Evolutionary conservation across 2,888 invertebrate genomes (phyloP), one percentile per base, ranked within the genome.

Genomic region (Acanthococcus lagerstroemiae): DNA sequence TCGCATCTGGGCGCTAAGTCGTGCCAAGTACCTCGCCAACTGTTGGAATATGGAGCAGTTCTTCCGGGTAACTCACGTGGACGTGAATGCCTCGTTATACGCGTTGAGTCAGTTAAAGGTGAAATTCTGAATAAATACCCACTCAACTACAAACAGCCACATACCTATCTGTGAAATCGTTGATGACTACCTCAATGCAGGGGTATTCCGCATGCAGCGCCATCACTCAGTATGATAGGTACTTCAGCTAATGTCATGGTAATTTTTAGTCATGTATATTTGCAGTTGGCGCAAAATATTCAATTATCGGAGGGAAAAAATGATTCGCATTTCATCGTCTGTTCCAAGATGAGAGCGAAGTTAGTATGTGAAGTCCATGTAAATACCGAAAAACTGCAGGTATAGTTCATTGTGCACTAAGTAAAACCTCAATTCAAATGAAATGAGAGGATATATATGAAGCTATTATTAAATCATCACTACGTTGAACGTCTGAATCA

Each of bases 261-360:
- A n/a, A n/a, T n/a, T n/a, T n/a, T n/a, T n/a, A n/a, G n/a, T n/a
- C n/a, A n/a, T n/a, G 15, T 7, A 24, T 22, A 26, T 67, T 74
- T 83, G 69, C 75, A 84, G 73, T 79, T 86, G 67, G 82, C 83
- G 9, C 71, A 70, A 54, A 71, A 72, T 50, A 68, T 68, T 7
- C 70, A 71, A 55, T 63, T 72, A 25, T 65, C 71, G 30, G 67
- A 68, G 19, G 68, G 70, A 17, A 70, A 75, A 17, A 74, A 84
- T 57, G 87, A 85, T 67, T 87, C 88, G 12, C 85, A 89, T 69
- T 87, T 89, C 71, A 83, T 86, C 73, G 89, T 90, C 0, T 89
- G 89, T 73, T 84, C 85, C 0, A 85, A 87, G 71, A 84, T 90
- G 84, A 81, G 89, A 72, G 86, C 86, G 55, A 90, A 90, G 75